Percentiles rank a stretch among this genome's conserved stretches.
These are phyloP conservation scores for Sisor rabdophorus DNA, from an alignment of 2,113 vertebrate genomes.

Conservation along the genomic window DNA sequence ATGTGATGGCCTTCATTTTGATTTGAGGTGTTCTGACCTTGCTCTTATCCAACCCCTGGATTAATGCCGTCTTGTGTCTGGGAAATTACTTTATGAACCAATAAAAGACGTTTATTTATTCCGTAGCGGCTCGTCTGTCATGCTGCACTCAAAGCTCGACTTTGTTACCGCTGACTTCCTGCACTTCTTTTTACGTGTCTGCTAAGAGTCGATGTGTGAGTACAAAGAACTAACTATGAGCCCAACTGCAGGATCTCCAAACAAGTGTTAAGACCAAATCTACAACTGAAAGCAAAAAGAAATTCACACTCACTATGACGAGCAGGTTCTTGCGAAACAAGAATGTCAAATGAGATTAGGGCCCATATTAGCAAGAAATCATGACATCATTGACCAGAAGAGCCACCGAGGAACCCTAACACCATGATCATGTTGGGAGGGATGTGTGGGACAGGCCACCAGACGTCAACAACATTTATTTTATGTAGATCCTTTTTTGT, in stretches of 20 bases:
- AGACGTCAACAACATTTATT: too few relatives aligned
- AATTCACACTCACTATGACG: background rate
- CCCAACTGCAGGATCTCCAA: background rate
- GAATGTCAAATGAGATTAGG: background rate
- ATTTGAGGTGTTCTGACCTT: slow-evolving; percentile 51
- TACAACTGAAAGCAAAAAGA: background rate
- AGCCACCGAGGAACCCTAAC: too few relatives aligned
- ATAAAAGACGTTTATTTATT: slow-evolving; percentile 50
- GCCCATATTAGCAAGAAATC: too few relatives aligned
- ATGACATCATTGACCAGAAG: too few relatives aligned
- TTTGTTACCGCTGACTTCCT: slow-evolving; percentile 42
- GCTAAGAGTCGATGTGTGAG: background rate
- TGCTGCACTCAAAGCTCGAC: slow-evolving; percentile 21
- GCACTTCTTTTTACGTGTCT: background rate
- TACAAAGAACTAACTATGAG: background rate
- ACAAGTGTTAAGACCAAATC: background rate
- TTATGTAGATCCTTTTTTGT: too few relatives aligned
- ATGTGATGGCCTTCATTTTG: slow-evolving; percentile 41
- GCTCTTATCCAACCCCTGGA: slow-evolving; percentile 44
- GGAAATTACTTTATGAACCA: slow-evolving; percentile 55
- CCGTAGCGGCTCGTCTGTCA: slow-evolving; percentile 36
- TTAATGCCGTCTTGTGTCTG: slow-evolving; percentile 49
- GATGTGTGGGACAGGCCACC: too few relatives aligned
- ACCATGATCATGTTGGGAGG: too few relatives aligned
- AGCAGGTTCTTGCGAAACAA: background rate